A percentile compares a stretch with the other conserved stretches of the same genome.
Conservation (phyloP, 2,797 vertebrate species). For the Staurois parvus region DNA sequence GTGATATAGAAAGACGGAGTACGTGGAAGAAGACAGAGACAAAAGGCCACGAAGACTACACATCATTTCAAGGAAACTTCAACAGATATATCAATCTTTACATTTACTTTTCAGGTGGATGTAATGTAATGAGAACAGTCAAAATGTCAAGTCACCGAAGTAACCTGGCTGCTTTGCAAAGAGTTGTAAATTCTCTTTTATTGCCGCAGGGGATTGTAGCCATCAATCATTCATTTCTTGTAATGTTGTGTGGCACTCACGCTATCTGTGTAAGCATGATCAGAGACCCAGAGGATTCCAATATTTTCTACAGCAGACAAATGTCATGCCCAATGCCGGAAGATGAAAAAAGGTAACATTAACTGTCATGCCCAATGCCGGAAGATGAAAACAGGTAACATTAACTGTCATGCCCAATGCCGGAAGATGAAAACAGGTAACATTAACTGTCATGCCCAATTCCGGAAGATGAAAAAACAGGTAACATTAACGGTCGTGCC, state of each 20-base stretch:
- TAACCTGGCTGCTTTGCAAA: slow-evolving; percentile 12
- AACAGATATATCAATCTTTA: slow-evolving; percentile 31
- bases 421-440: too few species aligned
- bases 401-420: too few species aligned
- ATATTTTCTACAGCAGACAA: slow-evolving; percentile 11
- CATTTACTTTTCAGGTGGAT: slow-evolving; percentile 43
- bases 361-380: too few species aligned
- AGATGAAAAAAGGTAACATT: slow-evolving; percentile 23
- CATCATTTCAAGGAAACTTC: neutral
- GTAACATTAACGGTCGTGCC: slow-evolving; percentile 11
- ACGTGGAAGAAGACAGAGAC: neutral
- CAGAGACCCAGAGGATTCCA: slow-evolving; percentile 25
- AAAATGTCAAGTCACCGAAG: slow-evolving; percentile 44
- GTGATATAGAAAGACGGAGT: neutral
- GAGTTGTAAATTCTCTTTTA: slow-evolving; percentile 39
- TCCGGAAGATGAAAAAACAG: too few species aligned
- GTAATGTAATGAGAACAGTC: slow-evolving; percentile 52
- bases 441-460: neutral
- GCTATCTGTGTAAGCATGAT: slow-evolving; percentile 30
- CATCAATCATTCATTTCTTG: slow-evolving; percentile 42
- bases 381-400: slow-evolving; percentile 14
- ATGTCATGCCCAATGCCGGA: slow-evolving; percentile 9
- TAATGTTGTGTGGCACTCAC: slow-evolving; percentile 33
- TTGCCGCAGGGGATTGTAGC: slow-evolving; percentile 38
- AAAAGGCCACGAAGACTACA: slow-evolving; percentile 13